A percentile compares a stretch with the other conserved stretches of the same genome.
phyloP scores from a whole-genome alignment of 2,113 vertebrate genomes.

The Lonchura striata region DNA sequence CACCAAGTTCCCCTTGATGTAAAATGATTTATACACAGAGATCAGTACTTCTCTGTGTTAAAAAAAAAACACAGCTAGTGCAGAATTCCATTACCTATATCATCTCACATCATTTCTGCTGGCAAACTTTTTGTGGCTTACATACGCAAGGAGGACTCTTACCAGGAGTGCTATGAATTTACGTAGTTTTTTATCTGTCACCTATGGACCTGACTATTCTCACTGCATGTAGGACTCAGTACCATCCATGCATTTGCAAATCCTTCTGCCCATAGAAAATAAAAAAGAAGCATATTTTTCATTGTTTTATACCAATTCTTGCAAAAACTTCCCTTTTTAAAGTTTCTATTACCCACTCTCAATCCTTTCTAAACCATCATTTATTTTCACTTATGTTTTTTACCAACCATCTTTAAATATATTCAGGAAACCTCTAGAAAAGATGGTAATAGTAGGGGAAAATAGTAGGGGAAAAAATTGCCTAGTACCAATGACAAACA shows the following conservation, averaged over 20 bases:
- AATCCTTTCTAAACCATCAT: not conserved
- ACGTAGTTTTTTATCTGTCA: not conserved
- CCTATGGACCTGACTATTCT: not conserved
- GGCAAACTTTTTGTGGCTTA: not conserved
- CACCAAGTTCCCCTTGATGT: not conserved
- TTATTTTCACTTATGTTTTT: not conserved
- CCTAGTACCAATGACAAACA: not conserved
- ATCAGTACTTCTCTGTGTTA: not conserved
- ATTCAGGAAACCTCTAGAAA: constrained; percentile 16
- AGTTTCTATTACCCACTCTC: not conserved
- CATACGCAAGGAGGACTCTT: not conserved
- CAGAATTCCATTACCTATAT: not conserved
- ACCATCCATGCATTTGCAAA: not conserved
- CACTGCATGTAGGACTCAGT: not conserved
- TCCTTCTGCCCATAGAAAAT: not conserved
- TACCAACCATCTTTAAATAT: not conserved
- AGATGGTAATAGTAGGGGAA: constrained; percentile 6
- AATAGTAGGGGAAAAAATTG: not conserved
- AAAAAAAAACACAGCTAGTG: not conserved
- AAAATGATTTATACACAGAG: not conserved
- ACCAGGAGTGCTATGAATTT: not conserved
- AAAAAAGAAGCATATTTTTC: not conserved
- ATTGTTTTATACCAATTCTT: not conserved
- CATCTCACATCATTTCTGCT: not conserved
- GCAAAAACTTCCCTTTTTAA: not conserved